Evolutionary conservation across 2,797 vertebrate genomes (phyloP), one percentile per base, ranked within the genome.

Genomic region (Eupleurogrammus muticus): DNA sequence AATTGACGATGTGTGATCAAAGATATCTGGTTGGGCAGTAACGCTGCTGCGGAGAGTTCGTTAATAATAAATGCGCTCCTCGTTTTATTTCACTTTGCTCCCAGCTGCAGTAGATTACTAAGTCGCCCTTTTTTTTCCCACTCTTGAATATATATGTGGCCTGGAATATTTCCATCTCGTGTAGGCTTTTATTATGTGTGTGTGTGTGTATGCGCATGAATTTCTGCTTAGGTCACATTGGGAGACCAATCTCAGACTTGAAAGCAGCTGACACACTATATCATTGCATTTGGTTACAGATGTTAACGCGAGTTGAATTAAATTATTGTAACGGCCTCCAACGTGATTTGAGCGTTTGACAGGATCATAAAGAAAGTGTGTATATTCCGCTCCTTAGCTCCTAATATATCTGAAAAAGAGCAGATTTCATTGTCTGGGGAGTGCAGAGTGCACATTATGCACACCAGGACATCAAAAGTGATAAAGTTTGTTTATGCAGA

Each of bases 1-100:
- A 87, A 87, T 84, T 50, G 56, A 68, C 59, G 57, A 73, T 16
- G 68, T 81, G 75, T 75, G 79, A 81, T 80, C 77, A 81, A 40
- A 80, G 61, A 62, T 67, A 53, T 56, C 42, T 62, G 46, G 35
- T 17, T 69, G 51, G 48, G 74, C 73, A 28, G 28, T 28, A 28
- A 28, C 32, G 3, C 66, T 59, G 50, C 57, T 60, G 58, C 61
- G 59, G 59, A 63, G 54, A 28, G 63, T 36, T 50, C 67, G 28
- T 38, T 49, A 66, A 49, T 47, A 60, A 79, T 40, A 79, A 76
- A 72, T 48, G 32, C 57, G 38, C 63, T 44, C 20, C 54, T 49
- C 23, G 1, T 36, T 73, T 63, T 51, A 56, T 66, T 56, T 65
- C 36, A 48, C 42, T 53, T 75, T 56, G 34, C 55, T 68, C 60